A percentile compares a stretch with the other conserved stretches of the same genome.
Evolutionary conservation across 2,888 invertebrate genomes (phyloP).

Genomic region (Drosophila meridionalis): DNA sequence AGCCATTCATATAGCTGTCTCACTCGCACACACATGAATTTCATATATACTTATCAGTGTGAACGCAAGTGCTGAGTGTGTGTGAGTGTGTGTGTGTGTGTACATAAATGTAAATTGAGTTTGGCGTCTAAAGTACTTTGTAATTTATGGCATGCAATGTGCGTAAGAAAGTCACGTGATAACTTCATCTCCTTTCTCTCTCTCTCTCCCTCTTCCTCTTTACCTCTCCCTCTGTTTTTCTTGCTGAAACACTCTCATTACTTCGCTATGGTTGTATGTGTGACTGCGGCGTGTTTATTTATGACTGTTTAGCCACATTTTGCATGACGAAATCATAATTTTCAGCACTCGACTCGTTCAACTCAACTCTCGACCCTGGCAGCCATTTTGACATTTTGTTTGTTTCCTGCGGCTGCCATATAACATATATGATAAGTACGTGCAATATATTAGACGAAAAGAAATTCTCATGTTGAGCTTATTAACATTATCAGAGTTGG

Average conservation of each 20-base stretch:
- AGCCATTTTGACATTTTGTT: slow-evolving; percentile 69
- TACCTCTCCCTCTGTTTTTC: not conserved
- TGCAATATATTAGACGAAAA: slow-evolving; percentile 60
- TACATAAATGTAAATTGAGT: slow-evolving; percentile 69
- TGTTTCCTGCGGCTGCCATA: slow-evolving; percentile 53
- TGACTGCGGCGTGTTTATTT: slow-evolving; percentile 58
- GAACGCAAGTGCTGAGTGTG: slow-evolving; percentile 33
- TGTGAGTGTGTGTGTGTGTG: slow-evolving; percentile 32
- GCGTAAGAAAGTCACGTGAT: slow-evolving; percentile 79
- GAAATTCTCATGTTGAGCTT: slow-evolving; percentile 53
- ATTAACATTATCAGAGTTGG: slow-evolving; percentile 63
- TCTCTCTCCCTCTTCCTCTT: not conserved
- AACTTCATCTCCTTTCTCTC: slow-evolving; percentile 61
- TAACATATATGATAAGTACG: slow-evolving; percentile 61
- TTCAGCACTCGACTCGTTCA: slow-evolving; percentile 36
- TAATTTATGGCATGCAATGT: slow-evolving; percentile 79
- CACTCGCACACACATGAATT: slow-evolving; percentile 24
- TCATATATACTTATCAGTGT: slow-evolving; percentile 54
- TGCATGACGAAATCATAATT: slow-evolving; percentile 80
- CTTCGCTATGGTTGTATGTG: slow-evolving; percentile 50
- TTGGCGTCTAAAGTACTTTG: slow-evolving; percentile 78
- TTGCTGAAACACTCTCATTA: slow-evolving; percentile 47
- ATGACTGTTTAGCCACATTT: slow-evolving; percentile 73
- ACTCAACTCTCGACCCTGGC: slow-evolving; percentile 25
- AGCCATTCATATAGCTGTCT: slow-evolving; percentile 12